Conservation (phyloP, 2,888 invertebrate genomes). For the Nephrotoma appendiculata region DNA sequence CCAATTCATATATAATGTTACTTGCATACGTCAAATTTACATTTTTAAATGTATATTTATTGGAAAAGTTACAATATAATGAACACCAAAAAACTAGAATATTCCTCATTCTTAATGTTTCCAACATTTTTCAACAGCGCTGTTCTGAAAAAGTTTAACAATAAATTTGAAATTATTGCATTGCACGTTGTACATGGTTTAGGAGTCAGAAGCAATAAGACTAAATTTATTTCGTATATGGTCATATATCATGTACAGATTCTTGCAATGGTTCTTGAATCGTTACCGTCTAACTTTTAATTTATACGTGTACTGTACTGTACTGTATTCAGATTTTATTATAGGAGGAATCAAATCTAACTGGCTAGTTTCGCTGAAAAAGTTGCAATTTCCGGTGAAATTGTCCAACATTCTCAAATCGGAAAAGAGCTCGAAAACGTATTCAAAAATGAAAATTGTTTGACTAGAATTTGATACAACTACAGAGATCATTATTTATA, state of each 20-base stretch:
- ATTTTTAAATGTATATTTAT: background rate
- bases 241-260: background rate
- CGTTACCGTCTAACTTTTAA: background rate
- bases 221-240: background rate
- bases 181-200: background rate
- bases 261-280: background rate
- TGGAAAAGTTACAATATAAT: background rate
- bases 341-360: too few species aligned
- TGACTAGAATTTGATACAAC: too few species aligned
- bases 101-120: background rate
- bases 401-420: too few species aligned
- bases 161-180: background rate
- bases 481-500: too few species aligned
- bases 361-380: too few species aligned
- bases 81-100: background rate
- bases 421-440: too few species aligned
- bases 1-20: background rate
- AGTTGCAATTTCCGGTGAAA: too few species aligned
- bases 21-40: background rate
- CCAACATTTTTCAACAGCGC: background rate
- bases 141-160: background rate
- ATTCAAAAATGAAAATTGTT: too few species aligned
- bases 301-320: background rate
- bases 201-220: background rate
- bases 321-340: too few species aligned